Conservation (phyloP, 2,888 invertebrate species). For the Cerceris ruficornis region DNA sequence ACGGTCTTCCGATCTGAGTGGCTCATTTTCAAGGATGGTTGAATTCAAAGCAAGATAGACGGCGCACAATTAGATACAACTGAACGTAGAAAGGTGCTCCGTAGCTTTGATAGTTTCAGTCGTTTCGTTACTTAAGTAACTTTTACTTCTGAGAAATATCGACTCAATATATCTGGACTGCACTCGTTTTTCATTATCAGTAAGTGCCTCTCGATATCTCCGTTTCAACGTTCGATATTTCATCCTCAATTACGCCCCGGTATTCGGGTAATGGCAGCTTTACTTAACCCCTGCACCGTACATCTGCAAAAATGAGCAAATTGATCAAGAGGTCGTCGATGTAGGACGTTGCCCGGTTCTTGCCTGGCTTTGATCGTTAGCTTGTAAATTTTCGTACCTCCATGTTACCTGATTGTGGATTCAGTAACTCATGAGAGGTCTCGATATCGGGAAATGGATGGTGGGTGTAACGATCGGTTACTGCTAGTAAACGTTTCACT, state of each 20-base stretch:
- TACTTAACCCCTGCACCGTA: background rate
- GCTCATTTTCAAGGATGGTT: no score
- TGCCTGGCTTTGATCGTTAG: constrained; percentile 30
- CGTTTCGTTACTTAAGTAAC: no score
- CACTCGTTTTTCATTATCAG: no score
- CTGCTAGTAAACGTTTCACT: constrained; percentile 62
- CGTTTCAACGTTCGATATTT: background rate
- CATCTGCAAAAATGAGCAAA: background rate
- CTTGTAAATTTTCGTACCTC: constrained; percentile 48
- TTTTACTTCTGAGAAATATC: no score
- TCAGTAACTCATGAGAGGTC: constrained; percentile 55
- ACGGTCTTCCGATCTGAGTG: no score
- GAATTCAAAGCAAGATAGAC: no score
- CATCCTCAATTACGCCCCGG: background rate
- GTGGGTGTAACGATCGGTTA: constrained; percentile 63
- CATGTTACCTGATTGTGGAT: constrained; percentile 34
- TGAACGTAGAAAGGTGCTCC: no score
- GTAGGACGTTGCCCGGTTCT: constrained; percentile 27
- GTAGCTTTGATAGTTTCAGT: no score
- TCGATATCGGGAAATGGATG: constrained; percentile 58
- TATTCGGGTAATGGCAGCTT: constrained; percentile 2
- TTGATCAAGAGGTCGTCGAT: constrained; percentile 13
- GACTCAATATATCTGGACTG: no score
- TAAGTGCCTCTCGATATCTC: no score
- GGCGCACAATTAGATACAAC: no score